These are phyloP conservation scores for Spisula solida DNA, from an alignment of 2,888 invertebrate species.

Conservation along the genomic window DNA sequence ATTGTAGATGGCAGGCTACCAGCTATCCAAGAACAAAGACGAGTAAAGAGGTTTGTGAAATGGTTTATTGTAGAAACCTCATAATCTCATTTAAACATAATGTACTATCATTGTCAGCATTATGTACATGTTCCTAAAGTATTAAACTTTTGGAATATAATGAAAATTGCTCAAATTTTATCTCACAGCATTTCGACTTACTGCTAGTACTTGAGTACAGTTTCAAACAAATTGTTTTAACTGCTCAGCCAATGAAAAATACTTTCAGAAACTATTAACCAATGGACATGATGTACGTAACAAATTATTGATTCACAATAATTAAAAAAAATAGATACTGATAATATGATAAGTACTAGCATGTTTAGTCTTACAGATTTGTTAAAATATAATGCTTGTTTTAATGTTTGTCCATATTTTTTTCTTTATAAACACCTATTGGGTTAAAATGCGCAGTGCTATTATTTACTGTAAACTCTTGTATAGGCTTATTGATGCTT, in stretches of 20 bases:
- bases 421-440: not conserved
- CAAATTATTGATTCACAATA: too few species aligned
- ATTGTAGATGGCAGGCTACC: slow-evolving; percentile 71
- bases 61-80: not conserved
- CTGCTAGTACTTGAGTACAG: too few species aligned
- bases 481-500: not conserved
- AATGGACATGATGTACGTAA: too few species aligned
- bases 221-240: too few species aligned
- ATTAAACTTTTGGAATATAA: too few species aligned
- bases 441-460: not conserved
- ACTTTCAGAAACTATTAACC: too few species aligned
- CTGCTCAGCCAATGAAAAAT: too few species aligned
- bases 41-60: slow-evolving; percentile 59
- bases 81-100: not conserved
- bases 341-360: not conserved
- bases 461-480: not conserved
- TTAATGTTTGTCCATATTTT: not conserved
- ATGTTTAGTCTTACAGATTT: not conserved
- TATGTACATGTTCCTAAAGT: too few species aligned
- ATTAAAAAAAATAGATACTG: too few species aligned
- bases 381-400: slow-evolving; percentile 3
- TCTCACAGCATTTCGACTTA: too few species aligned
- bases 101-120: too few species aligned
- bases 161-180: too few species aligned
- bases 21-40: slow-evolving; percentile 71